Base-by-base conservation (phyloP, 2,113 vertebrate species). In the Eulemur rufifrons region DNA sequence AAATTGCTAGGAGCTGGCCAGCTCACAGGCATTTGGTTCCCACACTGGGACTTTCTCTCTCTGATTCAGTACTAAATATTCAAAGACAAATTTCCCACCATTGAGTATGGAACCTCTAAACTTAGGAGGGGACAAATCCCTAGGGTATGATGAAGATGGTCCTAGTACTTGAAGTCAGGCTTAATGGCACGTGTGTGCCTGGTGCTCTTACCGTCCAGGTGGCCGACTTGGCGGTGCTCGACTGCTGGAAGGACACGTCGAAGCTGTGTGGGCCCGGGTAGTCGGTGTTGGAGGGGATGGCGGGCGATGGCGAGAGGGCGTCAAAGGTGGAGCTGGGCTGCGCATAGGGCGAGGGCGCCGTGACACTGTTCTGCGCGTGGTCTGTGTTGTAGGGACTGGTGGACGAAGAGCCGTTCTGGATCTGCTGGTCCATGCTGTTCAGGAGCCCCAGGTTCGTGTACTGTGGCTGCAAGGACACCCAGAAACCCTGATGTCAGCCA, bases 281-380 rank as follows among this genome's bases (percentile, higher is more conserved):
- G 96, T 99, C 99, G 91, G 99, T 99, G 98, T 99, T 99, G 98
- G 99, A 99, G 37, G 99, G 99, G 99, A 99, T 99, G 98, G 99
- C 99, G 0, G 99, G 99, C 1, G 99, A 99, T 1, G 99, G 99
- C 0, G 99, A 99, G 4, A 99, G 98, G 89, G 99, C 99, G 0
- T 99, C 99, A 2, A 99, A 99, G 89, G 99, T 99, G 2, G 99
- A 99, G 98, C 99, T 99, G 98, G 99, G 99, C 98, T 99, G 99
- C 45, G 99, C 99, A 0, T 99, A 99, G 66, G 99, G 99, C 0
- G 99, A 99, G 0, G 99, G 99, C 0, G 99, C 99, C 0, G 99
- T 99, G 97, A 99, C 99, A 7, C 98, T 99, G 98, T 99, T 99
- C 98, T 99, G 99, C 0, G 99, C 98, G 0, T 99, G 99, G 95